Conservation (phyloP, 2,113 vertebrate species). For the Psammodynastes pulverulentus region DNA sequence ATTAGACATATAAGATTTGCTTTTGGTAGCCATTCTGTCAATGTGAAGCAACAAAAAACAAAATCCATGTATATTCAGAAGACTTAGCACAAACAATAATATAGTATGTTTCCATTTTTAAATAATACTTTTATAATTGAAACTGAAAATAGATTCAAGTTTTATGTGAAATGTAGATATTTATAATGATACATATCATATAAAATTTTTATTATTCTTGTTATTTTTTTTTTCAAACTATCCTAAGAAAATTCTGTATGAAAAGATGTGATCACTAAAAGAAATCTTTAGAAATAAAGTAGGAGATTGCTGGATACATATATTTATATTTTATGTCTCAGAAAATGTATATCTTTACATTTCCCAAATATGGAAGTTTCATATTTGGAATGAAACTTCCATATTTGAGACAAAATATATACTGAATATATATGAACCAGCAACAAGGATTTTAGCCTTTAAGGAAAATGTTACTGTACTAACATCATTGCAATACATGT, state of each 20-base stretch:
- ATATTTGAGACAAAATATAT: slow-evolving; percentile 26
- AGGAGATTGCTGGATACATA: neutral
- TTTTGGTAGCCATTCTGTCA: neutral
- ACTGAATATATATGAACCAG: slow-evolving; percentile 11
- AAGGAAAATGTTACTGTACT: neutral
- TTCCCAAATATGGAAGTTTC: too few relatives aligned
- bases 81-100: neutral
- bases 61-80: neutral
- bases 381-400: slow-evolving; percentile 38
- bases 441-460: neutral
- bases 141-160: neutral
- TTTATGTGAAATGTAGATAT: neutral
- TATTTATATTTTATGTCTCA: neutral
- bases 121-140: neutral
- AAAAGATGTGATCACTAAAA: neutral
- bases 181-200: neutral
- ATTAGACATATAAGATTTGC: neutral
- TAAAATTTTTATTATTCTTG: neutral
- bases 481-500: neutral
- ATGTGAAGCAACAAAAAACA: neutral
- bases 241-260: neutral
- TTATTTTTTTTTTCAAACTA: neutral
- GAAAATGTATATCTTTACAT: too few relatives aligned
- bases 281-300: neutral
- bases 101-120: neutral